These are phyloP conservation scores for Stegastes partitus DNA, from an alignment of 2,113 vertebrate genomes.

Conservation along the genomic window DNA sequence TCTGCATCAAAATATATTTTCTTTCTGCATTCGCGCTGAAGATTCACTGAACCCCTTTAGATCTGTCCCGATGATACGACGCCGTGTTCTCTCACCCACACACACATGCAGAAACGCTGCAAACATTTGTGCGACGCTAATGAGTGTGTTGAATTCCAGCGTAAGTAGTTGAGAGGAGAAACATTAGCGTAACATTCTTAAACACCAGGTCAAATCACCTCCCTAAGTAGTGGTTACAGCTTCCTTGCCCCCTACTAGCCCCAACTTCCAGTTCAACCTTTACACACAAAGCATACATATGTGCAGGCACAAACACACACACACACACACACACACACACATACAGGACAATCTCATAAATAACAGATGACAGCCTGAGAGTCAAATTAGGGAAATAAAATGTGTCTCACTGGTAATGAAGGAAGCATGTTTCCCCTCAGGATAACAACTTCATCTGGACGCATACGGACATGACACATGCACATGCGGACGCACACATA, in stretches of 20 bases:
- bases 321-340: slow-evolving; percentile 16
- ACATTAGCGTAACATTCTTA: slow-evolving; percentile 51
- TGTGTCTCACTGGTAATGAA: slow-evolving; percentile 79
- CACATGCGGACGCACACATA: slow-evolving; percentile 26
- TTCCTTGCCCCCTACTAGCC: slow-evolving; percentile 12
- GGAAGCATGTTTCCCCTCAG: slow-evolving; percentile 77
- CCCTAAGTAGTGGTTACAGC: slow-evolving; percentile 45
- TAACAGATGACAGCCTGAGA: slow-evolving; percentile 79
- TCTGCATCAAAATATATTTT: not conserved
- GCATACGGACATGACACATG: slow-evolving; percentile 37
- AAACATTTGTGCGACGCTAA: slow-evolving; percentile 60
- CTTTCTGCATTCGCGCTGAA: too few relatives aligned
- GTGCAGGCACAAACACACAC: slow-evolving; percentile 10
- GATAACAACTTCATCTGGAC: slow-evolving; percentile 73
- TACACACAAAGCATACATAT: slow-evolving; percentile 33
- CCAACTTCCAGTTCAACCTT: slow-evolving; percentile 21
- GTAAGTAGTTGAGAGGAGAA: slow-evolving; percentile 56
- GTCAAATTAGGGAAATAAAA: slow-evolving; percentile 82
- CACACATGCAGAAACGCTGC: slow-evolving; percentile 3
- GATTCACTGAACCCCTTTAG: not conserved
- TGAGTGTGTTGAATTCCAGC: slow-evolving; percentile 61
- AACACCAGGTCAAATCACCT: slow-evolving; percentile 57
- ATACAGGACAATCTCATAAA: slow-evolving; percentile 68
- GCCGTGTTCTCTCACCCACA: slow-evolving; percentile 7
- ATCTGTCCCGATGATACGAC: not conserved